Evolutionary conservation across 1,140 invertebrate genomes (phyloP).

Genomic region (Drosophila miranda): DNA sequence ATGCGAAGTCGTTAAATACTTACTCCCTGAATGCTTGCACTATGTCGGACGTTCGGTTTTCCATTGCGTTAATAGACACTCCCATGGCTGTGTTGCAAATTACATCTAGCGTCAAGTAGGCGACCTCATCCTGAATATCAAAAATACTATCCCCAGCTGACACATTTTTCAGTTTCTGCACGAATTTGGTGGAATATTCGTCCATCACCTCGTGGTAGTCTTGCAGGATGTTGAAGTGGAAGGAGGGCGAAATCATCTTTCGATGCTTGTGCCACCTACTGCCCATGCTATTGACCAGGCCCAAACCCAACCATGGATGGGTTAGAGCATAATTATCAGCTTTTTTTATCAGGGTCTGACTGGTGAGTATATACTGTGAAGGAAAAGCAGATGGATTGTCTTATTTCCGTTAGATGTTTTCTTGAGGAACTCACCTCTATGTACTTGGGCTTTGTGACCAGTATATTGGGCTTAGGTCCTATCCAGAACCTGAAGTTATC

Average conservation of each 20-base stretch:
- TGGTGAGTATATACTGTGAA: slow-evolving; percentile 59
- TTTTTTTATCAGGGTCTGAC: slow-evolving; percentile 59
- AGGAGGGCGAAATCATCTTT: slow-evolving; percentile 88
- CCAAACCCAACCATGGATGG: slow-evolving; percentile 82
- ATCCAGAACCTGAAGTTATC: slow-evolving; percentile 67
- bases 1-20: not conserved
- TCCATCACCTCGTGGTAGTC: slow-evolving; percentile 89
- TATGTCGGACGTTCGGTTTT: slow-evolving; percentile 51
- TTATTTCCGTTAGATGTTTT: too few relatives aligned
- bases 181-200: slow-evolving; percentile 85
- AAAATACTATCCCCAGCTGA: slow-evolving; percentile 55
- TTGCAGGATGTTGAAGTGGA: slow-evolving; percentile 92
- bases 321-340: slow-evolving; percentile 80
- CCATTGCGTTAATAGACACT: slow-evolving; percentile 72
- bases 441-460: slow-evolving; percentile 64
- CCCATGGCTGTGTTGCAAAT: slow-evolving; percentile 80
- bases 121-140: slow-evolving; percentile 65
- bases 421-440: slow-evolving; percentile 53
- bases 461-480: slow-evolving; percentile 57
- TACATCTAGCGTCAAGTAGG: slow-evolving; percentile 71
- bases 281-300: slow-evolving; percentile 77
- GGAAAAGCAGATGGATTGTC: not conserved
- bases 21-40: slow-evolving; percentile 75
- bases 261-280: slow-evolving; percentile 73
- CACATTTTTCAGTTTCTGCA: slow-evolving; percentile 82